phyloP scores from a whole-genome alignment of 2,113 vertebrate genomes.

The Rutilus rutilus region DNA sequence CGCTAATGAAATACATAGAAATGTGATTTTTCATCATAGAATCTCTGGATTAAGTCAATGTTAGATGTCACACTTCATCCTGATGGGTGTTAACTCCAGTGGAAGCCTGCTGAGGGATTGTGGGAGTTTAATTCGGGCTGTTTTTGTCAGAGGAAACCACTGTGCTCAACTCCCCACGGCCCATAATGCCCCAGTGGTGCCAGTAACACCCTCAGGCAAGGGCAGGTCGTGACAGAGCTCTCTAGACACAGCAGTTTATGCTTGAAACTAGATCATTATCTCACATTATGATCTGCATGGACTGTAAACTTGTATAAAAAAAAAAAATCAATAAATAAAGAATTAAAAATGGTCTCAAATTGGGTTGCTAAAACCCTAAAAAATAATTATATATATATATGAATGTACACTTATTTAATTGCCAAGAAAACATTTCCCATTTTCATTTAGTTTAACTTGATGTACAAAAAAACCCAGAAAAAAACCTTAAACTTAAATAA shows the following conservation, averaged over 20 bases:
- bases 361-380: no score
- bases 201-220: slow-evolving; percentile 11
- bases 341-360: neutral
- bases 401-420: no score
- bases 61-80: neutral
- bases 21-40: neutral
- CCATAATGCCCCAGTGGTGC: slow-evolving; percentile 25
- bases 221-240: slow-evolving; percentile 15
- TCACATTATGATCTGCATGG: neutral
- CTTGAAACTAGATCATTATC: neutral
- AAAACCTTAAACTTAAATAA: no score
- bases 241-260: slow-evolving; percentile 1
- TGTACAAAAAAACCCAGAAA: no score
- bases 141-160: slow-evolving; percentile 47
- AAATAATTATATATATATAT: no score
- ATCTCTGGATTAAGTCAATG: neutral
- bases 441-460: no score
- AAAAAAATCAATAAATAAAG: no score
- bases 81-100: neutral
- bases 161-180: slow-evolving; percentile 27
- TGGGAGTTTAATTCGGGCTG: slow-evolving; percentile 47
- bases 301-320: neutral
- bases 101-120: slow-evolving; percentile 16
- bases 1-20: neutral
- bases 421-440: no score